Percentiles rank a stretch among this genome's conserved stretches.
Evolutionary conservation across 53 echinoderm and acorn worm species (phyloP).

Genomic region (Zoroaster sp.): DNA sequence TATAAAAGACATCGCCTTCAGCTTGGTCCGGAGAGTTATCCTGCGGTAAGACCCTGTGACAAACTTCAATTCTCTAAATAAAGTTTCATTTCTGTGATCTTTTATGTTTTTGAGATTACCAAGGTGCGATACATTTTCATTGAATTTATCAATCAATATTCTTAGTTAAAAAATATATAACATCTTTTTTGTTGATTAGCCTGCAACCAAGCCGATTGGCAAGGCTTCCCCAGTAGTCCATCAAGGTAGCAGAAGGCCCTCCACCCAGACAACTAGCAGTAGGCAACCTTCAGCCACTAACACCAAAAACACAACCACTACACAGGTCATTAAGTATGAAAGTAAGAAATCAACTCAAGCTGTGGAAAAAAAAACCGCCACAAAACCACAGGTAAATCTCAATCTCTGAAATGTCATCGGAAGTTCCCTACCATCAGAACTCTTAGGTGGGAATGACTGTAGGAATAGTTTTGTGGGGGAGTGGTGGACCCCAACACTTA

Average conservation of each 20-base stretch:
- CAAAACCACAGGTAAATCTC: constrained; percentile 18
- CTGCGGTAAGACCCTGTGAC: no score
- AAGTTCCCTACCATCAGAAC: no score
- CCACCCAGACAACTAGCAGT: constrained; percentile 45
- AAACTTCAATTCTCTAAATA: no score
- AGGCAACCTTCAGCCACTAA: not conserved
- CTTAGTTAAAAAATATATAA: not conserved
- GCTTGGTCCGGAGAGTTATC: no score
- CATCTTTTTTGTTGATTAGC: not conserved
- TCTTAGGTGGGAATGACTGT: no score
- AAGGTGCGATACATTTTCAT: not conserved
- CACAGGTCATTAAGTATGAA: not conserved
- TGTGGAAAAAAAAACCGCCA: not conserved
- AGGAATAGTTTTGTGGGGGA: no score
- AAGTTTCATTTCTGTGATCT: no score
- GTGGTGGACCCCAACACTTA: no score
- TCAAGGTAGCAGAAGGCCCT: constrained; percentile 29
- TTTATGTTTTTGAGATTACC: no score
- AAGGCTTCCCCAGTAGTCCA: constrained; percentile 92
- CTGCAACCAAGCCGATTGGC: constrained; percentile 76
- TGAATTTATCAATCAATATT: not conserved
- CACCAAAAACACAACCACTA: not conserved
- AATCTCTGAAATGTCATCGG: not conserved
- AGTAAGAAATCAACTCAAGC: not conserved
- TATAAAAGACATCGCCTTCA: no score